Conservation (phyloP, 2,888 invertebrate species). For the Pterostichus madidus region DNA sequence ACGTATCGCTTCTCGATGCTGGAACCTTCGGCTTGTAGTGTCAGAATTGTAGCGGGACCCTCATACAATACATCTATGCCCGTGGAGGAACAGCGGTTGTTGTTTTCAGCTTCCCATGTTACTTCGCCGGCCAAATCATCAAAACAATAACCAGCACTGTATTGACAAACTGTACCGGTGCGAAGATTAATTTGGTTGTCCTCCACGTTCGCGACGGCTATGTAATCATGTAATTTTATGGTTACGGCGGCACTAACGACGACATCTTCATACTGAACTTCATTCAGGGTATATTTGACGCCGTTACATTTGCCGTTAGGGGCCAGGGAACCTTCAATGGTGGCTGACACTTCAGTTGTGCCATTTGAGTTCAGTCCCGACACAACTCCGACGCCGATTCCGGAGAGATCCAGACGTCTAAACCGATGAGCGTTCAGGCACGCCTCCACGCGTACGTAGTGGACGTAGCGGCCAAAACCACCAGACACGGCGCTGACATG, state of each 20-base stretch:
- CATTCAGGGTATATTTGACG: slow-evolving; percentile 7
- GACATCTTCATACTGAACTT: slow-evolving; percentile 51
- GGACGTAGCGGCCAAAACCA: slow-evolving; percentile 30
- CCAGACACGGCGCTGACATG: slow-evolving; percentile 32
- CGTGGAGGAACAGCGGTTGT: too few species aligned
- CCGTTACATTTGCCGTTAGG: slow-evolving; percentile 15
- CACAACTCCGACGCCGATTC: too few species aligned
- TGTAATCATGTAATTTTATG: slow-evolving; percentile 42
- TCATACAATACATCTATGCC: too few species aligned
- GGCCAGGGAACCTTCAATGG: background rate
- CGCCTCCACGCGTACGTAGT: background rate
- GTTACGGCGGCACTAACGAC: slow-evolving; percentile 53
- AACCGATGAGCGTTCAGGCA: slow-evolving; percentile 5
- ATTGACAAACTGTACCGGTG: slow-evolving; percentile 44
- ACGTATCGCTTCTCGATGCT: background rate
- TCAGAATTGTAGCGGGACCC: too few species aligned
- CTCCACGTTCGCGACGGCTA: slow-evolving; percentile 50
- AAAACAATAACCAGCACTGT: slow-evolving; percentile 33
- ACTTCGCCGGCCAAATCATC: slow-evolving; percentile 56
- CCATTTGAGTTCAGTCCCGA: too few species aligned
- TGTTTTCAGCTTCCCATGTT: too few species aligned
- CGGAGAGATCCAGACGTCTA: slow-evolving; percentile 45
- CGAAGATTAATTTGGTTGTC: slow-evolving; percentile 30
- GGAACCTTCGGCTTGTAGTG: background rate
- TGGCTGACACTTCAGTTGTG: too few species aligned